These are phyloP conservation scores for Myripristis jacobus DNA, from an alignment of 2,797 vertebrate genomes.

Conservation along the genomic window DNA sequence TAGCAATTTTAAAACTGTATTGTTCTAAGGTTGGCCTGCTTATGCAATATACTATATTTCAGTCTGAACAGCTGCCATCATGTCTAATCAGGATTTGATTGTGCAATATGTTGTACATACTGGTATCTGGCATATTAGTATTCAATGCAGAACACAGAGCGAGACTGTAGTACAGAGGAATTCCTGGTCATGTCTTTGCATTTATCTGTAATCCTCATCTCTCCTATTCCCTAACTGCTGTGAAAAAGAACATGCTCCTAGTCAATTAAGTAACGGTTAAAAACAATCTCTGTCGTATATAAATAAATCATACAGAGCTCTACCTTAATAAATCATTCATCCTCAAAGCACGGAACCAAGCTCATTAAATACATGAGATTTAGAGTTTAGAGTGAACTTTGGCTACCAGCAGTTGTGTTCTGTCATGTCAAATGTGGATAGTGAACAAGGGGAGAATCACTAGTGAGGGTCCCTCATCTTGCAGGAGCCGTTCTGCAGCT, in stretches of 20 bases:
- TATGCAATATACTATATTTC: too few species aligned
- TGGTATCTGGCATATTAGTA: too few species aligned
- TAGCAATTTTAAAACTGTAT: too few species aligned
- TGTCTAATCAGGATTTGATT: too few species aligned
- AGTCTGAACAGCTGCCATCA: too few species aligned
- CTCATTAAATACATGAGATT: background rate
- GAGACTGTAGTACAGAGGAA: too few species aligned
- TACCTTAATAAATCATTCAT: too few species aligned
- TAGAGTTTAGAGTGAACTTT: background rate
- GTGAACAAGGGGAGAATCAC: conserved; percentile 35
- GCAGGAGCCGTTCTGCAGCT: conserved; percentile 39
- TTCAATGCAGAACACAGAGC: too few species aligned
- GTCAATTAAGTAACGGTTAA: background rate
- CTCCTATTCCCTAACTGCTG: background rate
- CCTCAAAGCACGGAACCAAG: background rate
- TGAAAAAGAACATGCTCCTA: background rate
- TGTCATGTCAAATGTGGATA: background rate
- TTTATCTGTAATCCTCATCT: background rate
- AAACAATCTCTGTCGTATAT: background rate
- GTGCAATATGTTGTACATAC: too few species aligned
- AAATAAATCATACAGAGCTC: background rate
- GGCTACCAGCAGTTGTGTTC: background rate
- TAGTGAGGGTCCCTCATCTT: conserved; percentile 34
- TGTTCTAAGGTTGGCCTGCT: too few species aligned
- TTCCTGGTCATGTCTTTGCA: background rate